Conservation (phyloP, 1,140 invertebrate genomes). For the Heliconius hewitsoni region DNA sequence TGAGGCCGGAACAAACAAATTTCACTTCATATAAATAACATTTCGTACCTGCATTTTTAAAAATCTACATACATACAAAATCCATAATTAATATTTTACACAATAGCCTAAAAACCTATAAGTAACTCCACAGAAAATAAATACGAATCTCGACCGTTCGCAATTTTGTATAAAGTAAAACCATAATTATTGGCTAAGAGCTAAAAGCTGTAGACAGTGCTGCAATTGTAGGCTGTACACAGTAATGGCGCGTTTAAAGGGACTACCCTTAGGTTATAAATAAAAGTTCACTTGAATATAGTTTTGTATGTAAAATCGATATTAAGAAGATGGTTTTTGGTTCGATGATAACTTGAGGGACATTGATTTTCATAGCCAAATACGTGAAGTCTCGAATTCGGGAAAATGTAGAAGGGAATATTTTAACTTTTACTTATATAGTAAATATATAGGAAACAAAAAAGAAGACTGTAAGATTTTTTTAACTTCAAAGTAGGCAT, state of each 20-base stretch:
- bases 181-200: slow-evolving; percentile 29
- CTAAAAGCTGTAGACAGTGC: slow-evolving; percentile 38
- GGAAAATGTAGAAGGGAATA: no score
- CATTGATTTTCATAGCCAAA: no score
- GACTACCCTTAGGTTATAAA: slow-evolving; percentile 22
- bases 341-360: no score
- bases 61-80: neutral
- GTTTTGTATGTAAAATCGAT: neutral
- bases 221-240: slow-evolving; percentile 34
- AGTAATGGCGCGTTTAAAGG: slow-evolving; percentile 33
- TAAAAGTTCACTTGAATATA: slow-evolving; percentile 21
- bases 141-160: slow-evolving; percentile 15
- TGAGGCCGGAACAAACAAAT: no score
- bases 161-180: slow-evolving; percentile 19
- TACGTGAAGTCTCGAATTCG: no score
- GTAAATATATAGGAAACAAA: no score
- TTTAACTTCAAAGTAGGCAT: no score
- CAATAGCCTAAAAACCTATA: neutral
- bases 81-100: neutral
- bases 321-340: neutral
- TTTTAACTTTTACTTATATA: no score
- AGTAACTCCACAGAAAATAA: neutral
- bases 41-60: no score
- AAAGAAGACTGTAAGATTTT: no score
- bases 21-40: no score